Conservation (phyloP, 2,113 vertebrate genomes). For the Dolichallabes microphthalmus region DNA sequence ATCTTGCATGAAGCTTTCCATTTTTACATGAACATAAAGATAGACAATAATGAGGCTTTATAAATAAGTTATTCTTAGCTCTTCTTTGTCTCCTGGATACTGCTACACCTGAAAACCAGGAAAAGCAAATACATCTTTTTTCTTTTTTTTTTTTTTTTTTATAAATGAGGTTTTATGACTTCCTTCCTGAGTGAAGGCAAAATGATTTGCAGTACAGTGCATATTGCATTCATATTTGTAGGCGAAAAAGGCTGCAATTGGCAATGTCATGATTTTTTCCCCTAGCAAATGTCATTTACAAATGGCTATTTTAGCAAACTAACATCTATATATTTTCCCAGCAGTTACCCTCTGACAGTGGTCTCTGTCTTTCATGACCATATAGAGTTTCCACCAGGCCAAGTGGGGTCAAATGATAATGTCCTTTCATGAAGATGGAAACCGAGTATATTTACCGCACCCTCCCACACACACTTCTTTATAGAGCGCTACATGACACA, state of each 20-base stretch:
- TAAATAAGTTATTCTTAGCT: slow-evolving; percentile 4
- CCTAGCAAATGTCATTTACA: slow-evolving; percentile 49
- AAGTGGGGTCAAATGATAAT: slow-evolving; percentile 87
- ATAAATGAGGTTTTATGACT: slow-evolving; percentile 39
- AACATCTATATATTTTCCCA: slow-evolving; percentile 28
- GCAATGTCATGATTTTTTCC: slow-evolving; percentile 51
- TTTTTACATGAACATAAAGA: background rate
- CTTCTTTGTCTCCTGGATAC: slow-evolving; percentile 4
- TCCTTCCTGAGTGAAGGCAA: slow-evolving; percentile 31
- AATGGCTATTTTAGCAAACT: slow-evolving; percentile 37
- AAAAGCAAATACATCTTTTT: background rate
- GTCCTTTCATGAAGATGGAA: slow-evolving; percentile 81
- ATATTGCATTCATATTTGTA: slow-evolving; percentile 35
- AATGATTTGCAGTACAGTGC: slow-evolving; percentile 60
- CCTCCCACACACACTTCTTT: slow-evolving; percentile 53
- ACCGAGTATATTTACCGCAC: slow-evolving; percentile 63
- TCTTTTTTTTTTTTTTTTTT: background rate
- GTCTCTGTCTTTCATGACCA: slow-evolving; percentile 64
- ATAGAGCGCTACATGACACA: slow-evolving; percentile 81
- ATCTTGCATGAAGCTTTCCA: slow-evolving; percentile 10
- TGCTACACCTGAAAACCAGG: slow-evolving; percentile 8
- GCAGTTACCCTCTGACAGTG: background rate
- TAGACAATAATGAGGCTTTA: background rate
- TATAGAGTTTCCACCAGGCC: slow-evolving; percentile 80
- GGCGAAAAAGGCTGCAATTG: slow-evolving; percentile 32